Conservation (phyloP, 2,888 invertebrate species). For the Tricholauxania praeusta region DNA sequence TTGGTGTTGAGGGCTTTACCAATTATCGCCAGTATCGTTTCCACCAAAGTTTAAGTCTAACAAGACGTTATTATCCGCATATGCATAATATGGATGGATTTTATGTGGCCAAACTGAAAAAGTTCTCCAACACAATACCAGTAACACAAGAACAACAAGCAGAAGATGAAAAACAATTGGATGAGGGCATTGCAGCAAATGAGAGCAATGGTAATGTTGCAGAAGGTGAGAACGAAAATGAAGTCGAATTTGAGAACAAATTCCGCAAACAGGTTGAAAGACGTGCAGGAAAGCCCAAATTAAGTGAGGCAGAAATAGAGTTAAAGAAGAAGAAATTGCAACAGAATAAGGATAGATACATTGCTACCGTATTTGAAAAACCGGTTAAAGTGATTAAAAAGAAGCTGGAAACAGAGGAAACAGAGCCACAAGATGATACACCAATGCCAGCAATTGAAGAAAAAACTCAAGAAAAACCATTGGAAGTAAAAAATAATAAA, state of each 20-base stretch:
- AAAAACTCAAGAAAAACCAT: conserved; percentile 9
- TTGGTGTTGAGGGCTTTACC: conserved; percentile 95
- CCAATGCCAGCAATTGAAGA: background rate
- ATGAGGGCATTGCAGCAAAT: conserved; percentile 57
- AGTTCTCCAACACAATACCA: conserved; percentile 86
- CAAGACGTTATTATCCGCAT: conserved; percentile 96
- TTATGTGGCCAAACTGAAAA: conserved; percentile 97
- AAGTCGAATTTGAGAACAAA: conserved; percentile 48
- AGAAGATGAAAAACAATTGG: conserved; percentile 63
- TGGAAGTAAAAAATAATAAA: conserved; percentile 6
- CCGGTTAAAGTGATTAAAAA: conserved; percentile 59
- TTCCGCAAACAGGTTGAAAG: conserved; percentile 53
- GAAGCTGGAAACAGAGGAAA: conserved; percentile 35
- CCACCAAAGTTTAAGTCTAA: conserved; percentile 89
- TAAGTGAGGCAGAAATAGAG: conserved; percentile 58
- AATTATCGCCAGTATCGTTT: conserved; percentile 88
- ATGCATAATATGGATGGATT: conserved; percentile 99
- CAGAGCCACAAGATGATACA: conserved; percentile 3
- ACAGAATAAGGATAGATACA: conserved; percentile 62
- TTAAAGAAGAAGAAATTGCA: conserved; percentile 62
- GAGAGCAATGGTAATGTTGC: conserved; percentile 36
- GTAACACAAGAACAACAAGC: conserved; percentile 67
- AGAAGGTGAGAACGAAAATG: conserved; percentile 46
- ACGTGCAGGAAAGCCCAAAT: conserved; percentile 62
- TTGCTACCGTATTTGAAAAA: conserved; percentile 66